phyloP scores from a whole-genome alignment of 2,113 vertebrate species.

The Odobenus rosmarus region DNA sequence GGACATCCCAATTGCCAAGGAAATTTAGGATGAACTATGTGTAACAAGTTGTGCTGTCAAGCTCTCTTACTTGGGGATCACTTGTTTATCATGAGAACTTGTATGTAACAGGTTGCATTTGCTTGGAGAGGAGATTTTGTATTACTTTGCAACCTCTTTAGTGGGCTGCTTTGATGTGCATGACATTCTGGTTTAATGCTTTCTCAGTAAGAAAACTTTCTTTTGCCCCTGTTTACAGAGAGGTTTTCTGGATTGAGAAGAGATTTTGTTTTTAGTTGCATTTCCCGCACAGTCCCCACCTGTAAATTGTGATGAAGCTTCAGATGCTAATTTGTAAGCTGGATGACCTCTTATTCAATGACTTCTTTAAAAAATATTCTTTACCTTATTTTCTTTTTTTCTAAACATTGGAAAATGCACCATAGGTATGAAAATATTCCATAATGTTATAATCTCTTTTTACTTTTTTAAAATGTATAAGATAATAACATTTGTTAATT shows the following conservation, averaged over 20 bases:
- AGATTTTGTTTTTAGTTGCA: not conserved
- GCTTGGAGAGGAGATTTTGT: not conserved
- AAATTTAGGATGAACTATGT: not conserved
- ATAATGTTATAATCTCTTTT: not conserved
- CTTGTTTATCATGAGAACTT: not conserved
- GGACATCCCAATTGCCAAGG: not conserved
- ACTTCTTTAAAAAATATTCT: not conserved
- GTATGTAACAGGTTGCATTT: not conserved
- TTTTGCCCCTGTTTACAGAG: not conserved
- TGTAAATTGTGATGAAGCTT: not conserved
- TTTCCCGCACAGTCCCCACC: not conserved
- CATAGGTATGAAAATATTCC: not conserved
- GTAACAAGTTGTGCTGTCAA: not conserved
- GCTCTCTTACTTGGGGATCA: not conserved
- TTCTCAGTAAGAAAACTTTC: not conserved
- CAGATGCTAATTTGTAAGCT: not conserved
- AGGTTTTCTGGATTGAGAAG: not conserved
- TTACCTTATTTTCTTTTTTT: not conserved
- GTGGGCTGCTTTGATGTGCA: not conserved
- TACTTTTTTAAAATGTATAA: not conserved
- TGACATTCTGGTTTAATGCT: not conserved
- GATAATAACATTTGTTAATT: not conserved
- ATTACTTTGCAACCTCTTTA: not conserved
- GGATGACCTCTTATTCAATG: not conserved
- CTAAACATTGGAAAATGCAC: not conserved